Evolutionary conservation across 2,888 invertebrate species (phyloP).

Genomic region (Psylliodes chrysocephalus): DNA sequence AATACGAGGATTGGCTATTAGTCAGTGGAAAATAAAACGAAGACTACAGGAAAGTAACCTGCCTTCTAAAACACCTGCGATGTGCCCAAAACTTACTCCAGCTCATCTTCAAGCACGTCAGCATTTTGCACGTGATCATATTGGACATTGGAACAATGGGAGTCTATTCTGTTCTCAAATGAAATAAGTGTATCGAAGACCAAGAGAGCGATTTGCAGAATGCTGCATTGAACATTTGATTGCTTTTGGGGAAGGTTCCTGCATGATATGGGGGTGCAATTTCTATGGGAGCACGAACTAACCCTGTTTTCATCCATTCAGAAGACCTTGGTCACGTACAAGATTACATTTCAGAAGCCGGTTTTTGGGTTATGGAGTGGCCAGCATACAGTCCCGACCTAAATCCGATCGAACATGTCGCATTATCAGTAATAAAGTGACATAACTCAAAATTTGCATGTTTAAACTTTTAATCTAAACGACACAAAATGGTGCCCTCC

Average conservation of each 20-base stretch:
- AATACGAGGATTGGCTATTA: not conserved
- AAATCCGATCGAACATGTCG: too few relatives aligned
- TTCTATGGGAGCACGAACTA: slow-evolving; percentile 24
- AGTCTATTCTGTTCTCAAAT: slow-evolving; percentile 46
- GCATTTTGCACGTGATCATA: slow-evolving; percentile 44
- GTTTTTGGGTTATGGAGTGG: too few relatives aligned
- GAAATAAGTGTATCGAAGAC: too few relatives aligned
- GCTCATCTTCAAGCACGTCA: slow-evolving; percentile 43
- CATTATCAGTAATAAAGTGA: too few relatives aligned
- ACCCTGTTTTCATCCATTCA: slow-evolving; percentile 26
- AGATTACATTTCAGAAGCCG: too few relatives aligned
- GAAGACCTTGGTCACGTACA: too few relatives aligned
- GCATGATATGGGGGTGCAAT: slow-evolving; percentile 21
- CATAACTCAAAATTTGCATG: too few relatives aligned
- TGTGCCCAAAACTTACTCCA: slow-evolving; percentile 42
- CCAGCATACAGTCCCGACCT: too few relatives aligned
- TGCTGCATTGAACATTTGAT: slow-evolving; percentile 9
- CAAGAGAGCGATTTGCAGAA: slow-evolving; percentile 16
- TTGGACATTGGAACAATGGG: too few relatives aligned
- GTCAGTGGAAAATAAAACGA: slow-evolving; percentile 34
- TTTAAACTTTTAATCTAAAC: too few relatives aligned
- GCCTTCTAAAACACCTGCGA: slow-evolving; percentile 39
- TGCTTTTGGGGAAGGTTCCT: slow-evolving; percentile 18
- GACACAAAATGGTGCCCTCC: too few relatives aligned
- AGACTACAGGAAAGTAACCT: slow-evolving; percentile 43